Evolutionary conservation across 2,888 invertebrate species (phyloP).

Genomic region (Cosmia trapezina): DNA sequence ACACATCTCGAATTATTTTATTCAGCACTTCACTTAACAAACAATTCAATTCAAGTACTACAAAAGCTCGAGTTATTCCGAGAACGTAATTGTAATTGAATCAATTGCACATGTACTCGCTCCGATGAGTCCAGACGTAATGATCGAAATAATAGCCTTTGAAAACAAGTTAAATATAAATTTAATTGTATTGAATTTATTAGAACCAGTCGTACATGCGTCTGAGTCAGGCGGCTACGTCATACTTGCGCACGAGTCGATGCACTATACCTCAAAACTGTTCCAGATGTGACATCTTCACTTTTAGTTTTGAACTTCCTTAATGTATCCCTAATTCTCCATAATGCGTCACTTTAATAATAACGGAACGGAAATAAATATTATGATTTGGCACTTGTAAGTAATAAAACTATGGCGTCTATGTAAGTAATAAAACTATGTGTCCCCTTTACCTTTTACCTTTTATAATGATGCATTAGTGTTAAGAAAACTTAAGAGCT

Average conservation of each 20-base stretch:
- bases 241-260: conserved; percentile 43
- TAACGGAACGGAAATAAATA: conserved; percentile 41
- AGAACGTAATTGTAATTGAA: conserved; percentile 36
- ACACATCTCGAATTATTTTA: conserved; percentile 66
- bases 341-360: conserved; percentile 26
- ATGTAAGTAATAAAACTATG: no score
- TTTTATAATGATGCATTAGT: no score
- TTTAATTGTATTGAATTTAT: conserved; percentile 68
- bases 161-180: conserved; percentile 76
- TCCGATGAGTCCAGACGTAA: conserved; percentile 69
- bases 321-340: conserved; percentile 20
- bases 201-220: conserved; percentile 65
- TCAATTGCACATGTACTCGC: conserved; percentile 67
- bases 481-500: no score
- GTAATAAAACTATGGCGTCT: no score
- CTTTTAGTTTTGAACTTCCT: conserved; percentile 11
- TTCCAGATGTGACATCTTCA: conserved; percentile 13
- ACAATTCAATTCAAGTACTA: conserved; percentile 24
- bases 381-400: not conserved
- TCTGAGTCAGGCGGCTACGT: conserved; percentile 56
- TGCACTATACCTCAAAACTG: conserved; percentile 25
- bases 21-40: conserved; percentile 46
- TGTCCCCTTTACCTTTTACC: no score
- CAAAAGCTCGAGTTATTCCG: conserved; percentile 13
- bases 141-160: conserved; percentile 69